Evolutionary conservation across 2,113 vertebrate genomes (phyloP).

Genomic region (Sylvia atricapilla): DNA sequence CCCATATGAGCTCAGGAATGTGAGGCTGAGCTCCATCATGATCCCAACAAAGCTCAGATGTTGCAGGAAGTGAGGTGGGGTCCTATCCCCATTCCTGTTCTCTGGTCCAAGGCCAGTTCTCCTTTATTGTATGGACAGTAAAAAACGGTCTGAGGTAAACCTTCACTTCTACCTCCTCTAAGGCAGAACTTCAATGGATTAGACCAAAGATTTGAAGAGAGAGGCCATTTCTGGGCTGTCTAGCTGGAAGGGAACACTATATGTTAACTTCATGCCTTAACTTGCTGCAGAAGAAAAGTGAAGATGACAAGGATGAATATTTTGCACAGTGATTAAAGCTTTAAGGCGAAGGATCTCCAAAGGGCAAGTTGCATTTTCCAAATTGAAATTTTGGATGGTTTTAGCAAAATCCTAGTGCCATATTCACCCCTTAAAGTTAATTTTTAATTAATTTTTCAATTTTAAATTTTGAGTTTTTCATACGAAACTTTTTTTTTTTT

Average conservation of each 20-base stretch:
- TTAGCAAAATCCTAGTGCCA: neutral
- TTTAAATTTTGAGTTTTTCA: neutral
- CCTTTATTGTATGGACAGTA: neutral
- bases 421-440: neutral
- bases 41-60: neutral
- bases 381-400: neutral
- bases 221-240: neutral
- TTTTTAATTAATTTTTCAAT: neutral
- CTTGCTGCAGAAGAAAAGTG: neutral
- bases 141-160: neutral
- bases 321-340: neutral
- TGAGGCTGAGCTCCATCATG: neutral
- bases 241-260: rapidly evolving
- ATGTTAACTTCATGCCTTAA: neutral
- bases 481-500: neutral
- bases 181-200: neutral
- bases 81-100: neutral
- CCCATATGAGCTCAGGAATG: neutral
- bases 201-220: neutral
- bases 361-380: neutral
- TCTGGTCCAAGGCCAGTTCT: neutral
- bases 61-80: neutral
- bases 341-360: neutral
- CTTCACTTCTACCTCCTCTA: neutral
- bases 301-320: neutral